Conservation (phyloP, 2,113 vertebrate genomes). For the Uria lomvia region DNA sequence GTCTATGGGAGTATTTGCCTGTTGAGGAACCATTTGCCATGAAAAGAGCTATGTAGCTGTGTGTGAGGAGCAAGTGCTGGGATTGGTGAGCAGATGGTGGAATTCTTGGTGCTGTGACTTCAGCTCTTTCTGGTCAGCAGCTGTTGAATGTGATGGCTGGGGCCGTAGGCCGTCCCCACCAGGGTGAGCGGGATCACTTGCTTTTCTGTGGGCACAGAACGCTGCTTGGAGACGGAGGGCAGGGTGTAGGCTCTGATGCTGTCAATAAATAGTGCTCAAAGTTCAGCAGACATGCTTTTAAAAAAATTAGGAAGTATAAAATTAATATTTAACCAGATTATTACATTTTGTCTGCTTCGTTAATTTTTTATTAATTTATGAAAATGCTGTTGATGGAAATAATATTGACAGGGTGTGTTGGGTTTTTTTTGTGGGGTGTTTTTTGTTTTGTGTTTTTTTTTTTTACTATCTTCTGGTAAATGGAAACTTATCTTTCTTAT, state of each 20-base stretch:
- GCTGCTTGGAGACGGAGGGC: not conserved
- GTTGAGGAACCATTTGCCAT: fast-evolving
- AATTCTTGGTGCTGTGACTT: not conserved
- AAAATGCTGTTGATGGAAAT: constrained; percentile 70
- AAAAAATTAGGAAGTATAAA: constrained; percentile 53
- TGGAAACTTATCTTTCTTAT: constrained; percentile 35
- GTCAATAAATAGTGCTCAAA: constrained; percentile 53
- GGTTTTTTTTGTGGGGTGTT: not conserved
- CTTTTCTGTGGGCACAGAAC: not conserved
- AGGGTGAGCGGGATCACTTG: not conserved
- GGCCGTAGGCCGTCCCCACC: not conserved
- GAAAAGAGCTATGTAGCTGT: not conserved
- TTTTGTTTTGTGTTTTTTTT: not conserved
- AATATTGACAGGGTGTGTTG: constrained; percentile 57
- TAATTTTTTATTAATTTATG: constrained; percentile 75
- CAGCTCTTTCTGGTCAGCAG: not conserved
- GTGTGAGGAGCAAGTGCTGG: not conserved
- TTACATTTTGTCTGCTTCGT: constrained; percentile 74
- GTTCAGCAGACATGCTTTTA: constrained; percentile 61
- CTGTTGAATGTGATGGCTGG: not conserved
- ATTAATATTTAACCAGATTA: constrained; percentile 80
- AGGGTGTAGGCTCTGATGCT: not conserved
- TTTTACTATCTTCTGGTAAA: constrained; percentile 73
- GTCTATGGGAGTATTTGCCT: not conserved
- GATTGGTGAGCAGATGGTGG: fast-evolving